phyloP scores from a whole-genome alignment of 2,113 vertebrate genomes.

The Tragelaphus strepsiceros region DNA sequence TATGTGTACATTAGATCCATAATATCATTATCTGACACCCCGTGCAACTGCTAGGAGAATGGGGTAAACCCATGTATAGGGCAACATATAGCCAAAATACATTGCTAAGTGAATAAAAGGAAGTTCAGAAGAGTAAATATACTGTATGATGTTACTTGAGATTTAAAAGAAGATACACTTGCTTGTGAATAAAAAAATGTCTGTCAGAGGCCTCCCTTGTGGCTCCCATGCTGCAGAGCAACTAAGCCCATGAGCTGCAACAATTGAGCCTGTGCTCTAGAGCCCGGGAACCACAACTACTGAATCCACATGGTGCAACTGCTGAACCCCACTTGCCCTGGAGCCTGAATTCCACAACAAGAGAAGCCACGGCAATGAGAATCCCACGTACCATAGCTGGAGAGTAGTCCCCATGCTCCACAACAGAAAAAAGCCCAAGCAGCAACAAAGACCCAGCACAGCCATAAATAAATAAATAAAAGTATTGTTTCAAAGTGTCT shows the following conservation, averaged over 20 bases:
- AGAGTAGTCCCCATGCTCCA: not conserved
- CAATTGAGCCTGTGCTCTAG: not conserved
- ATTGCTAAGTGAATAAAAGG: not conserved
- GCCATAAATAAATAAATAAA: not conserved
- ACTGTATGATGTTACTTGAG: not conserved
- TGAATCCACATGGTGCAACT: not conserved
- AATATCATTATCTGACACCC: not conserved
- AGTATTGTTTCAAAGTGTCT: not conserved
- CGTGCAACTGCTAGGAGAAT: not conserved
- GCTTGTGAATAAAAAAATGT: not conserved
- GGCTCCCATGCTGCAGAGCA: not conserved
- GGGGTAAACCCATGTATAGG: not conserved
- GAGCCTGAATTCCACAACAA: not conserved
- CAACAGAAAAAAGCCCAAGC: not conserved
- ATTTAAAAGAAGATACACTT: constrained; percentile 30
- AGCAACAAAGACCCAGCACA: not conserved
- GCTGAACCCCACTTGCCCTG: not conserved
- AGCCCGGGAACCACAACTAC: not conserved
- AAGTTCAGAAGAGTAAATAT: not conserved
- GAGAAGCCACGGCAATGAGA: not conserved
- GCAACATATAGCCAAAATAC: not conserved
- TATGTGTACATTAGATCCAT: not conserved
- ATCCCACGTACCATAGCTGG: not conserved
- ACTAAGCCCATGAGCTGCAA: not conserved
- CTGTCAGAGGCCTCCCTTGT: not conserved